Base-by-base conservation (phyloP, 2,797 vertebrate species). In the Pampus argenteus region DNA sequence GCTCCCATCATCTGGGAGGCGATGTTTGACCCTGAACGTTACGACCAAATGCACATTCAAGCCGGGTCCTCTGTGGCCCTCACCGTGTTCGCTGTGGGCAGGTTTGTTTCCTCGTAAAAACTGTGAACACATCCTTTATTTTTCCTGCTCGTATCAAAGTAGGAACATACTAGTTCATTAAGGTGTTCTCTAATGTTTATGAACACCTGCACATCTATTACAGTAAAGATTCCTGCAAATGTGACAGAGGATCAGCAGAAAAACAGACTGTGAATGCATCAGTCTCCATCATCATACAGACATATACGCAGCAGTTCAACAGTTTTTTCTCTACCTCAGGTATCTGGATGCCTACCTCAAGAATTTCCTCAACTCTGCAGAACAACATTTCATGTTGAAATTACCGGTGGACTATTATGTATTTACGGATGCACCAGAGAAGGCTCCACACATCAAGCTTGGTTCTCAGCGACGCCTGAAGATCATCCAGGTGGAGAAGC, bases 1-100 rank as follows among this genome's bases (percentile, higher is more conserved):
- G 93, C 93, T 2, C 92, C 94, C 0, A 86, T 95, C 66, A 87
- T 94, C 45, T 93, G 93, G 94, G 89, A 94, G 45, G 89, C 85
- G 8, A 93, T 87, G 77, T 94, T 94, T 2, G 60, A 94, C 40
- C 74, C 89, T 10, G 23, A 58, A 0, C 2, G 63, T 5, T 89
- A 83, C 13, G 86, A 92, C 76, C 36, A 66, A 68, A 34, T 9
- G 5, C 90, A 92, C 48, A 29, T 22, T 7, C 50, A 55, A 14
- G 52, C 23, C 51, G 65, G 88, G 2, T 78, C 91, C 13, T 81
- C 90, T 6, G 87, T 94, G 47, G 80, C 73, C 14, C 49, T 85
- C 18, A 85, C 83, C 0, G 83, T 85, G 61, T 85, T 85, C 31
- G 86, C 83, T 38, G 91, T 94, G 56, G 93, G 93, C 83, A 93